Conservation (phyloP, 2,797 vertebrate species). For the Neosalanx taihuensis region DNA sequence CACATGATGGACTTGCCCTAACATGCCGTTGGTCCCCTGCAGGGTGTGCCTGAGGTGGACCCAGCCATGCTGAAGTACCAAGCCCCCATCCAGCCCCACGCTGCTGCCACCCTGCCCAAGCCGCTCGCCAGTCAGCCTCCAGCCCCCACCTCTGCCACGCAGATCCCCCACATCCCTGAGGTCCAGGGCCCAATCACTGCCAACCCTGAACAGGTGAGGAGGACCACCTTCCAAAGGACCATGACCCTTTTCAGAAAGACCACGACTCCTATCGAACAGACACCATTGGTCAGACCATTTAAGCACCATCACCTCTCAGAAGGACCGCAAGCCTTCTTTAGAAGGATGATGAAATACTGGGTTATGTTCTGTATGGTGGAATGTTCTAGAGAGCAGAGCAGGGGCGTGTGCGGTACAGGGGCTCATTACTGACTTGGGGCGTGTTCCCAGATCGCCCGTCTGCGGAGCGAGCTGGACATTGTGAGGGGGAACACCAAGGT, state of each 20-base stretch:
- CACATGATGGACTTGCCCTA: too few species aligned
- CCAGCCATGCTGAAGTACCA: slow-evolving; percentile 86
- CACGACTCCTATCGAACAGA: too few species aligned
- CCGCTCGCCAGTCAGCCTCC: slow-evolving; percentile 53
- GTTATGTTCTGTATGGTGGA: too few species aligned
- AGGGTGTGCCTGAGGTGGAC: slow-evolving; percentile 95
- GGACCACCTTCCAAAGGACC: not conserved
- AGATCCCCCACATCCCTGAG: slow-evolving; percentile 66
- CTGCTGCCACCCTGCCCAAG: slow-evolving; percentile 44
- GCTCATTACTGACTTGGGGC: too few species aligned
- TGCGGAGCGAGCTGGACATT: slow-evolving; percentile 92
- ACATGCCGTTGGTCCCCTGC: slow-evolving; percentile 6
- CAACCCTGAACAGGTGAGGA: slow-evolving; percentile 87
- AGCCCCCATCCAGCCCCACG: slow-evolving; percentile 70
- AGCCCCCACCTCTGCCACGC: slow-evolving; percentile 55
- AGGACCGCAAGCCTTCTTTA: too few species aligned
- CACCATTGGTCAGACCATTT: too few species aligned
- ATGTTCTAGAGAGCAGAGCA: too few species aligned
- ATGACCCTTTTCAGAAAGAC: not conserved
- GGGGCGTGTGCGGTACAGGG: too few species aligned
- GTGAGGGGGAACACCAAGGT: slow-evolving; percentile 97
- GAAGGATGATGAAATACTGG: too few species aligned
- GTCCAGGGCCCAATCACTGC: slow-evolving; percentile 82
- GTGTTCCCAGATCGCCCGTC: slow-evolving; percentile 81
- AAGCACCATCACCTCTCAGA: too few species aligned